A percentile compares a stretch with the other conserved stretches of the same genome.
These are phyloP conservation scores for Leptonema lineaticorne DNA, from an alignment of 1,140 invertebrate species.

Conservation along the genomic window DNA sequence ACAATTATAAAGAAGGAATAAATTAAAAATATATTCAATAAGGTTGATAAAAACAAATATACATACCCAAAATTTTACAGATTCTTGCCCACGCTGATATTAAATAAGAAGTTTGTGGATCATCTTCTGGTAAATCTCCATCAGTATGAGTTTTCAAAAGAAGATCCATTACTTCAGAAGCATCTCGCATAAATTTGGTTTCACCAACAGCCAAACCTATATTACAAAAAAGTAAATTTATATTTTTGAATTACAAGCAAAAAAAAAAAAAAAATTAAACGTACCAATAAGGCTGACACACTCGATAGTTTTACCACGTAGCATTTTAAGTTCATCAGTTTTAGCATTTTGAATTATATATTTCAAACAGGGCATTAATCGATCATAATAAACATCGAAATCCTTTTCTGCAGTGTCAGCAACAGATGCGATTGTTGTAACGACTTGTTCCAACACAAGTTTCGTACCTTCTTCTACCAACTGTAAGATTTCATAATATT, in stretches of 20 bases:
- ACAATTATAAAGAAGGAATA: background rate
- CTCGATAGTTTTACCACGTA: slow-evolving; percentile 96
- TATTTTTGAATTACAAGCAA: no score
- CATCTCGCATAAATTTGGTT: slow-evolving; percentile 93
- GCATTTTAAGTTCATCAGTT: slow-evolving; percentile 80
- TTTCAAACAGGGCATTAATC: slow-evolving; percentile 94
- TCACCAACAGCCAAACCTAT: slow-evolving; percentile 86
- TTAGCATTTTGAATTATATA: slow-evolving; percentile 96
- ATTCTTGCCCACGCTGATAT: slow-evolving; percentile 99
- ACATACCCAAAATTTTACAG: slow-evolving; percentile 90
- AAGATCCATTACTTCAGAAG: slow-evolving; percentile 95
- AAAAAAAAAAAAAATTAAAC: no score
- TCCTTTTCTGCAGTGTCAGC: slow-evolving; percentile 98
- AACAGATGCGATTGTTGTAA: slow-evolving; percentile 97
- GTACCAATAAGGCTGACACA: slow-evolving; percentile 96
- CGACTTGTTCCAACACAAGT: slow-evolving; percentile 94
- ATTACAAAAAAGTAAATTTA: background rate
- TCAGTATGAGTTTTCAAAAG: slow-evolving; percentile 88
- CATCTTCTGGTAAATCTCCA: slow-evolving; percentile 85
- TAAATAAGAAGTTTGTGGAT: slow-evolving; percentile 96
- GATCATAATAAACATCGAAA: slow-evolving; percentile 81
- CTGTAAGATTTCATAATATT: slow-evolving; percentile 49
- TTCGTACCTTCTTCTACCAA: slow-evolving; percentile 92
- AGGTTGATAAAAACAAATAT: background rate
- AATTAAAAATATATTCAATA: background rate